Percentiles rank a stretch among this genome's conserved stretches.
Conservation (phyloP, 2,113 vertebrate genomes). For the Pelodiscus sinensis region DNA sequence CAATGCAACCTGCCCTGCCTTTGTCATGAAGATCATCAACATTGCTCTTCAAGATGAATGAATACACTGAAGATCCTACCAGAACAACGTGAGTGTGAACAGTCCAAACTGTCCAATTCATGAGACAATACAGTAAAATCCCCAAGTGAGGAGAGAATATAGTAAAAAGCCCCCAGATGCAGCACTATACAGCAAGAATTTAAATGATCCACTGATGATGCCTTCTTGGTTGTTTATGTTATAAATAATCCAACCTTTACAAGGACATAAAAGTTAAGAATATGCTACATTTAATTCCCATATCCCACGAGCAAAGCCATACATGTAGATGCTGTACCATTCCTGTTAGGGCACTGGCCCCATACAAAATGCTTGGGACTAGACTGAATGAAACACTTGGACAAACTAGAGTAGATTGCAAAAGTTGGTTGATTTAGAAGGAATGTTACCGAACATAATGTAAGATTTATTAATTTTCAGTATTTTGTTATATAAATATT, state of each 20-base stretch:
- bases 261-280: neutral
- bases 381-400: neutral
- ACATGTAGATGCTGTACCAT: neutral
- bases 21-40: neutral
- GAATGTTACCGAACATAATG: neutral
- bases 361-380: neutral
- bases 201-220: accelerated
- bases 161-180: neutral
- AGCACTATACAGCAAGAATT: neutral
- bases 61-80: neutral
- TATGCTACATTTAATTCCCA: neutral
- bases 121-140: neutral
- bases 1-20: neutral
- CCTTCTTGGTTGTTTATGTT: neutral
- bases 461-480: neutral
- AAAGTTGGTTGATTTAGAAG: neutral
- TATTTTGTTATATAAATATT: neutral
- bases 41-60: neutral
- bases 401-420: neutral
- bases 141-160: neutral
- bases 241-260: neutral
- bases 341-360: neutral
- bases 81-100: neutral
- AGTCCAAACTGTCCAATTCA: accelerated
- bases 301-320: neutral